Percentiles rank a stretch among this genome's conserved stretches.
phyloP scores from a whole-genome alignment of 2,797 vertebrate species.

The Setipinna tenuifilis region DNA sequence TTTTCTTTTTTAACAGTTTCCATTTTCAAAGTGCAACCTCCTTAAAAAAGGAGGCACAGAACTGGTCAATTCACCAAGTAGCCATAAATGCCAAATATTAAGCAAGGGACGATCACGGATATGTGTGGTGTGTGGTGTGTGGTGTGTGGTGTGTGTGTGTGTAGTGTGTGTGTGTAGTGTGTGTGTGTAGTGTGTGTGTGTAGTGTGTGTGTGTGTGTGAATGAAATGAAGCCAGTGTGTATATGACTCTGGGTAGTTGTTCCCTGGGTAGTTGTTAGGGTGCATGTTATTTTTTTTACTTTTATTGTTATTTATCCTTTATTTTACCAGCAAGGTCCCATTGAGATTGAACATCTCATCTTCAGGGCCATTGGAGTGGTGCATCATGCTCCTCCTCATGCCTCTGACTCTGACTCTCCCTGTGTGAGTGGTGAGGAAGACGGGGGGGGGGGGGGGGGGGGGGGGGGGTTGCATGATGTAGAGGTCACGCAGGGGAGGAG shows the following conservation, averaged over 20 bases:
- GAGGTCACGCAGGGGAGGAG: slow-evolving; percentile 15
- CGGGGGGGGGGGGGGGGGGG: background rate
- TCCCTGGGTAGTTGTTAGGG: background rate
- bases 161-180: too few species aligned
- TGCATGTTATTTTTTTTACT: background rate
- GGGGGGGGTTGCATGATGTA: too few species aligned
- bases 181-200: too few species aligned
- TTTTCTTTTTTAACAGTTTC: background rate
- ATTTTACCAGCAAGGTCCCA: too few species aligned
- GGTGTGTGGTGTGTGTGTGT: background rate
- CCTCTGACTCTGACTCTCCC: background rate
- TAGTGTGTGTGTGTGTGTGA: background rate
- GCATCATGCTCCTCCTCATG: background rate
- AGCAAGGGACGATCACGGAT: background rate
- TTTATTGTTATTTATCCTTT: background rate
- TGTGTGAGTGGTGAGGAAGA: background rate
- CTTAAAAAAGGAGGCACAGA: slow-evolving; percentile 58
- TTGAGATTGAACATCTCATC: too few species aligned
- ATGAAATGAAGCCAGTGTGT: background rate
- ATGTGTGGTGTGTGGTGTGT: background rate
- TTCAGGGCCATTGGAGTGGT: background rate
- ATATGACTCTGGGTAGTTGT: background rate
- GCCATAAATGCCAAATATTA: slow-evolving; percentile 12
- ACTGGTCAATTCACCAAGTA: slow-evolving; percentile 50
- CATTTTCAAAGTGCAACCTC: slow-evolving; percentile 45